A percentile compares a stretch with the other conserved stretches of the same genome.
phyloP scores from a whole-genome alignment of 2,888 invertebrate species.

The Poecilus cupreus region DNA sequence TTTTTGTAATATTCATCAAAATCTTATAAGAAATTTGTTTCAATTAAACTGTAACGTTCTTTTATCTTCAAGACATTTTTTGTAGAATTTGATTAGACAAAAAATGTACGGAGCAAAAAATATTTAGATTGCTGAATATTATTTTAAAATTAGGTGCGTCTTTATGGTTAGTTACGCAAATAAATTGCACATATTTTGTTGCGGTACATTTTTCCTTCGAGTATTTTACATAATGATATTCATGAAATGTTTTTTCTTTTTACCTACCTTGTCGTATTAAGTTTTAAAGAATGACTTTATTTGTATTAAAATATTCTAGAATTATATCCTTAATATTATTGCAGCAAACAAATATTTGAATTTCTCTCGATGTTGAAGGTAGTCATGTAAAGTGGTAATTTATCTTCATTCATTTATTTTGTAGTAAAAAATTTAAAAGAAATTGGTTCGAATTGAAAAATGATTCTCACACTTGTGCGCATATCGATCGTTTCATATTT shows the following conservation, averaged over 20 bases:
- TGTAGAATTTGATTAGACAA: too few relatives aligned
- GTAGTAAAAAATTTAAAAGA: slow-evolving; percentile 11
- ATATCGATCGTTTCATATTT: slow-evolving; percentile 36
- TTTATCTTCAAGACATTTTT: too few relatives aligned
- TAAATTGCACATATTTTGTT: background rate
- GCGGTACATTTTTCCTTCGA: background rate
- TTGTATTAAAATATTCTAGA: background rate
- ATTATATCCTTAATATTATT: background rate
- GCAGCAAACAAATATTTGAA: background rate
- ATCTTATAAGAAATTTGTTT: too few relatives aligned
- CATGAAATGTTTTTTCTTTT: slow-evolving; percentile 11
- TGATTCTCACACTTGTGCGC: slow-evolving; percentile 19
- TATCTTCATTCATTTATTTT: slow-evolving; percentile 31
- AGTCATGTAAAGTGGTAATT: slow-evolving; percentile 15
- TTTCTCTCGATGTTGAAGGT: background rate
- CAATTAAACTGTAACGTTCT: too few relatives aligned
- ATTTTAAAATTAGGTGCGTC: background rate
- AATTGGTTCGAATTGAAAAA: slow-evolving; percentile 33
- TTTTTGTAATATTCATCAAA: too few relatives aligned
- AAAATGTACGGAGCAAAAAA: too few relatives aligned
- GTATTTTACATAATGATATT: slow-evolving; percentile 25
- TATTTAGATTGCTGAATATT: too few relatives aligned
- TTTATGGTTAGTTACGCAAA: slow-evolving; percentile 6
- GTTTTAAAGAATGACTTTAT: background rate
- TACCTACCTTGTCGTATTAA: background rate